A percentile compares a stretch with the other conserved stretches of the same genome.
Evolutionary conservation across 2,888 invertebrate genomes (phyloP).

Genomic region (Alloscopus bannaensis): DNA sequence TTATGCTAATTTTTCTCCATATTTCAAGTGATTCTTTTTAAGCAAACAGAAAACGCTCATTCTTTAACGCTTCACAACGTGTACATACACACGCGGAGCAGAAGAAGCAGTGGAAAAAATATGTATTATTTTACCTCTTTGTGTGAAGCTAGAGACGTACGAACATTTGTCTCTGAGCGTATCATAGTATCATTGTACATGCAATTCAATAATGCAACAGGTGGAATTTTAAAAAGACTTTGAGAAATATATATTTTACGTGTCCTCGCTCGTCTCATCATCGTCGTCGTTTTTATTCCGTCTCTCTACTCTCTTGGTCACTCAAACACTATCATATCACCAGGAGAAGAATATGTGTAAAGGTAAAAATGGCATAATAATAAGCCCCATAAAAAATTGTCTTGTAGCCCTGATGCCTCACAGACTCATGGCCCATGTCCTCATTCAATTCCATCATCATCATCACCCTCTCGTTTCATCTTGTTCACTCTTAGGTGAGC

Average conservation of each 20-base stretch:
- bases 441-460: constrained; percentile 18
- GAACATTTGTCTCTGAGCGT: too few relatives aligned
- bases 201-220: constrained; percentile 9
- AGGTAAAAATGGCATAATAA: constrained; percentile 16
- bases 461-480: too few relatives aligned
- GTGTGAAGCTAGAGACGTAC: too few relatives aligned
- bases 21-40: constrained; percentile 65
- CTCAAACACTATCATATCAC: not conserved
- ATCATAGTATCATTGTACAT: constrained; percentile 3
- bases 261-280: not conserved
- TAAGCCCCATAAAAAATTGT: constrained; percentile 26
- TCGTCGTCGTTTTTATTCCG: not conserved
- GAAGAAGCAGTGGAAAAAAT: too few relatives aligned
- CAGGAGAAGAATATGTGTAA: too few relatives aligned
- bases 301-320: constrained; percentile 16
- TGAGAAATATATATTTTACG: not conserved
- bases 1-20: constrained; percentile 71
- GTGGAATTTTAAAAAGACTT: constrained; percentile 21
- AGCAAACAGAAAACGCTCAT: too few relatives aligned
- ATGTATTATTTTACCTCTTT: not conserved
- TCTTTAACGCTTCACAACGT: too few relatives aligned
- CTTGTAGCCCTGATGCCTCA: constrained; percentile 10
- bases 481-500: too few relatives aligned
- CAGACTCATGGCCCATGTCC: constrained; percentile 12
- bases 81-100: too few relatives aligned